Evolutionary conservation across 2,113 vertebrate genomes (phyloP).

Genomic region (Psilopogon haemacephalus): DNA sequence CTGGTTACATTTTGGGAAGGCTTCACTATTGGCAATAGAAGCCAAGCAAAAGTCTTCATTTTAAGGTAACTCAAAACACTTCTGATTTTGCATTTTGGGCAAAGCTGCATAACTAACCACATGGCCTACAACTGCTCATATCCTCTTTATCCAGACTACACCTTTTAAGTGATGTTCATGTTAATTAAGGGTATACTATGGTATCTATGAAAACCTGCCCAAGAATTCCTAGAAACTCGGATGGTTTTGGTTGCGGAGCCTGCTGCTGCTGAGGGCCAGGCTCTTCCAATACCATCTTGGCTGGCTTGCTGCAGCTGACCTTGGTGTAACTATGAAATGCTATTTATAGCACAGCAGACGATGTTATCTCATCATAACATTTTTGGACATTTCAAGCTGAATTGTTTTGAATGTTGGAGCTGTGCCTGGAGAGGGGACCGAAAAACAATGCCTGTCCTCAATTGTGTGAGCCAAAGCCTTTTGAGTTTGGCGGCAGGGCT

Average conservation of each 20-base stretch:
- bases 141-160: neutral
- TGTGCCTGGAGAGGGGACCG: neutral
- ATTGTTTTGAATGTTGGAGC: conserved; percentile 40
- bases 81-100: neutral
- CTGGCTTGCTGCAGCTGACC: neutral
- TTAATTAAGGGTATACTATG: rapidly evolving
- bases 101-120: rapidly evolving
- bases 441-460: conserved; percentile 24
- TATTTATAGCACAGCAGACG: conserved; percentile 30
- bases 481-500: neutral
- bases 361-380: conserved; percentile 44
- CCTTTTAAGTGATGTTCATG: neutral
- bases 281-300: neutral
- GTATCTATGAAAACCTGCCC: neutral
- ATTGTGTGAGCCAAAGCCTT: conserved; percentile 5
- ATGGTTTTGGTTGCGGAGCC: neutral
- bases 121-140: neutral
- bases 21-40: neutral
- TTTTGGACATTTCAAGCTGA: neutral
- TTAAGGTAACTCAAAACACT: neutral
- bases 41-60: neutral
- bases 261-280: neutral
- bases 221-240: neutral
- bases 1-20: neutral
- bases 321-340: neutral